Percentiles rank a stretch among this genome's conserved stretches.
phyloP scores from a whole-genome alignment of 2,113 vertebrate species.

The Psammodynastes pulverulentus region DNA sequence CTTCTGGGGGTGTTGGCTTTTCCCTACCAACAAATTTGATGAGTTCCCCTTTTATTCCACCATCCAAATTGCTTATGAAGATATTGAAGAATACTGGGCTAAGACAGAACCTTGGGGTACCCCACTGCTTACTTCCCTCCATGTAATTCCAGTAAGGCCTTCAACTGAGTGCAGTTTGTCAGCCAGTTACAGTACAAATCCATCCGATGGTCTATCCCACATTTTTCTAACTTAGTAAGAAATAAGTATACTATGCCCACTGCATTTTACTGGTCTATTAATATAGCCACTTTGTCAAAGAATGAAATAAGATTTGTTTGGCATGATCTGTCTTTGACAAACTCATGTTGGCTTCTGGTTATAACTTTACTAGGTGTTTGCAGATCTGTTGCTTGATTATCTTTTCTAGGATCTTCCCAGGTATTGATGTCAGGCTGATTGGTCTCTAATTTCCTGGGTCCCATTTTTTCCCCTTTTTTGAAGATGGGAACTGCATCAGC shows the following conservation, averaged over 20 bases:
- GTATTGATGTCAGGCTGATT: neutral
- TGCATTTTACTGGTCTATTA: neutral
- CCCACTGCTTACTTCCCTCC: neutral
- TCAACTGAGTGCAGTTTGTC: neutral
- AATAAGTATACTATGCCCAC: neutral
- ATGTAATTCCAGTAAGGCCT: neutral
- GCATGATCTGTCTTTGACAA: too few species aligned
- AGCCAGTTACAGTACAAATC: neutral
- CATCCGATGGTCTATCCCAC: neutral
- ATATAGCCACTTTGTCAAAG: neutral
- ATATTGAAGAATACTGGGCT: neutral
- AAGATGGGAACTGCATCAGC: neutral
- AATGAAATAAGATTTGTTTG: neutral
- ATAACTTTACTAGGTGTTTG: neutral
- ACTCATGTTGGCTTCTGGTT: too few species aligned
- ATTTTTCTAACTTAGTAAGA: too few species aligned
- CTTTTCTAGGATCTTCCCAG: neutral
- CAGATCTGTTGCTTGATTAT: neutral
- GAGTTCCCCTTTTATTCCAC: neutral
- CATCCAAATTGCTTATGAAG: neutral
- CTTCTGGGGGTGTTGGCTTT: too few species aligned
- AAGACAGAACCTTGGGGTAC: neutral
- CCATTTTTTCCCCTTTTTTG: neutral
- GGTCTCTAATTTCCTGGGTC: neutral
- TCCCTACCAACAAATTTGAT: too few species aligned